A percentile compares a stretch with the other conserved stretches of the same genome.
Conservation (phyloP, 2,113 vertebrate genomes). For the Poecilia latipinna region DNA sequence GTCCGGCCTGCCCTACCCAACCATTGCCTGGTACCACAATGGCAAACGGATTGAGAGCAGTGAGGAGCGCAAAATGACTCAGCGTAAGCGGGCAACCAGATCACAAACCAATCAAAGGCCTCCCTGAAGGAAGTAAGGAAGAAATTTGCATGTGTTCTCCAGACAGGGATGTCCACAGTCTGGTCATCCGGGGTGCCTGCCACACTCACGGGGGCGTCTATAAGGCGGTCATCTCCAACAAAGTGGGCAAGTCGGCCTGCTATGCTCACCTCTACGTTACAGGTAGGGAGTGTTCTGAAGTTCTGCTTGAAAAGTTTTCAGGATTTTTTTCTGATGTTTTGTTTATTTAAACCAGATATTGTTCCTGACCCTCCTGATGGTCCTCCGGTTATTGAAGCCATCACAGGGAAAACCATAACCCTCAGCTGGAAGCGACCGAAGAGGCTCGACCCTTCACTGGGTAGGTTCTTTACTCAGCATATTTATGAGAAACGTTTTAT, state of each 20-base stretch:
- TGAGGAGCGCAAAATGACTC: slow-evolving; percentile 90
- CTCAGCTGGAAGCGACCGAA: slow-evolving; percentile 90
- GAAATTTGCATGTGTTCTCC: slow-evolving; percentile 45
- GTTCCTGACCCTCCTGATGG: slow-evolving; percentile 91
- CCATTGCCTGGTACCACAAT: slow-evolving; percentile 95
- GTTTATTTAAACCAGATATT: slow-evolving; percentile 81
- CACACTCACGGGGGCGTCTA: slow-evolving; percentile 92
- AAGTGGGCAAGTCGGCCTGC: slow-evolving; percentile 93
- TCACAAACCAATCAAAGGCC: background rate
- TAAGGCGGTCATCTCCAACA: slow-evolving; percentile 95
- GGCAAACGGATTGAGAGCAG: slow-evolving; percentile 89
- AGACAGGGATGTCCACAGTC: slow-evolving; percentile 93
- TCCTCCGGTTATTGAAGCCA: slow-evolving; percentile 83
- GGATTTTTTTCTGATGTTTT: background rate
- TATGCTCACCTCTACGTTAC: slow-evolving; percentile 94
- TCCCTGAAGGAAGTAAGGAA: background rate
- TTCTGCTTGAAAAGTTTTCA: background rate
- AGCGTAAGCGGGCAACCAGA: slow-evolving; percentile 82
- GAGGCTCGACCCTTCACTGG: slow-evolving; percentile 87
- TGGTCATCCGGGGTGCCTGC: slow-evolving; percentile 86
- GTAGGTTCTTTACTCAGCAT: slow-evolving; percentile 65
- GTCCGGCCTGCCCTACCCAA: slow-evolving; percentile 89
- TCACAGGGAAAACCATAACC: slow-evolving; percentile 88
- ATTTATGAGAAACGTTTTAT: background rate
- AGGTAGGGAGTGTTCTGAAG: slow-evolving; percentile 73